These are phyloP conservation scores for Drosophila longiperda DNA, from an alignment of 2,888 invertebrate species.

Conservation along the genomic window DNA sequence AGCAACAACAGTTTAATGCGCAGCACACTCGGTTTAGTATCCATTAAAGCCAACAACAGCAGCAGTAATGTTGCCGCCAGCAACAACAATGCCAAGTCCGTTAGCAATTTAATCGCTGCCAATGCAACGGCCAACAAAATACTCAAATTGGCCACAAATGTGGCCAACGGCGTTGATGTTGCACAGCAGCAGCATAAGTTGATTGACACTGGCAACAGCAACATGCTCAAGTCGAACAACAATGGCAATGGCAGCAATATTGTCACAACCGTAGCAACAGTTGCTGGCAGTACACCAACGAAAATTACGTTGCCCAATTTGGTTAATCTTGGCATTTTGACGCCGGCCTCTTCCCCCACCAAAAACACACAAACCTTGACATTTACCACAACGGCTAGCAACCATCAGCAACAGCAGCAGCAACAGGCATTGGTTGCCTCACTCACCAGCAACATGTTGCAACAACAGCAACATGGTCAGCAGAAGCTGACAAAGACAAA, in stretches of 20 bases:
- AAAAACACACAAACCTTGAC: constrained; percentile 83
- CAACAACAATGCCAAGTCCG: constrained; percentile 62
- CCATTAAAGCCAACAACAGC: constrained; percentile 81
- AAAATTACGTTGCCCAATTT: constrained; percentile 84
- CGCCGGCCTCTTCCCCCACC: constrained; percentile 86
- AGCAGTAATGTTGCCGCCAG: constrained; percentile 40
- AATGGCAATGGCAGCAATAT: constrained; percentile 38
- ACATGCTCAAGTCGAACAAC: constrained; percentile 49
- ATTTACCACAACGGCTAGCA: constrained; percentile 74
- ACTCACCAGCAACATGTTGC: constrained; percentile 65
- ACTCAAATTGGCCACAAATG: constrained; percentile 83
- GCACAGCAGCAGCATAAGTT: constrained; percentile 73
- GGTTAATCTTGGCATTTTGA: constrained; percentile 86
- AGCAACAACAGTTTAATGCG: constrained; percentile 84
- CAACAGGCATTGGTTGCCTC: constrained; percentile 73
- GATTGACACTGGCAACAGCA: constrained; percentile 42
- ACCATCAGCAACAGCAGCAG: constrained; percentile 74
- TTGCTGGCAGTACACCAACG: constrained; percentile 66
- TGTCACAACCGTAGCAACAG: constrained; percentile 35
- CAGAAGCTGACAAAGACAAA: constrained; percentile 69
- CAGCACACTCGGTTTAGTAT: constrained; percentile 85
- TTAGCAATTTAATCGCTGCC: constrained; percentile 83
- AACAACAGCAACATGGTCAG: constrained; percentile 40
- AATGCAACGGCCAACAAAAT: constrained; percentile 85
- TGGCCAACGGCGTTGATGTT: constrained; percentile 79